phyloP scores from a whole-genome alignment of 1,140 invertebrate genomes.

The Zaprionus capensis region DNA sequence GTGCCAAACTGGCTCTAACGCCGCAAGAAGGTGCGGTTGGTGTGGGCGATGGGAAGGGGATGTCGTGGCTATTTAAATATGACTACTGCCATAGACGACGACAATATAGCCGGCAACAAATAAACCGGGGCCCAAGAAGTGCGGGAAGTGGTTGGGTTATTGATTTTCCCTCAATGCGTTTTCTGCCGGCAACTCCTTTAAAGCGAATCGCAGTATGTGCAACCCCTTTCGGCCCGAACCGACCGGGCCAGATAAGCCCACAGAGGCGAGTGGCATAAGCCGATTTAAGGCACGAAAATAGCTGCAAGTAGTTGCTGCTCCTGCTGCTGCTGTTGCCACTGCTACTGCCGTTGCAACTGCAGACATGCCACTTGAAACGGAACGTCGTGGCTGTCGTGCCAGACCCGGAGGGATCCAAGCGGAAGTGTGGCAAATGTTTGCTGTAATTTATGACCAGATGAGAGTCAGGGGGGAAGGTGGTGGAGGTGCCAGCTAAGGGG shows the following conservation, averaged over 20 bases:
- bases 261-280: conserved; percentile 59
- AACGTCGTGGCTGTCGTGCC: conserved; percentile 18
- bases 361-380: conserved; percentile 45
- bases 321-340: too few relatives aligned
- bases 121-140: background rate
- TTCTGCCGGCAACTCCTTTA: conserved; percentile 30
- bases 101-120: conserved; percentile 41
- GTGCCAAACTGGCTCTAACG: background rate
- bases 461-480: background rate
- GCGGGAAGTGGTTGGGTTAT: conserved; percentile 40
- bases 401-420: conserved; percentile 30
- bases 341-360: conserved; percentile 43
- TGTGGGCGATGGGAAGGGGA: background rate
- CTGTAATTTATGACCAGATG: conserved; percentile 72
- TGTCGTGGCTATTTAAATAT: conserved; percentile 65
- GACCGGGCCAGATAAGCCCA: conserved; percentile 48
- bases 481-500: background rate
- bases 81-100: conserved; percentile 69
- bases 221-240: conserved; percentile 25
- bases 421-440: conserved; percentile 79
- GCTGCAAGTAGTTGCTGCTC: conserved; percentile 52
- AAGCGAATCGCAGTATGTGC: conserved; percentile 9
- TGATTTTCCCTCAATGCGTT: conserved; percentile 61
- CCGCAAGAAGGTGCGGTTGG: background rate
- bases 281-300: conserved; percentile 78